These are phyloP conservation scores for Polyodon spathula DNA, from an alignment of 2,113 vertebrate species.

Conservation along the genomic window DNA sequence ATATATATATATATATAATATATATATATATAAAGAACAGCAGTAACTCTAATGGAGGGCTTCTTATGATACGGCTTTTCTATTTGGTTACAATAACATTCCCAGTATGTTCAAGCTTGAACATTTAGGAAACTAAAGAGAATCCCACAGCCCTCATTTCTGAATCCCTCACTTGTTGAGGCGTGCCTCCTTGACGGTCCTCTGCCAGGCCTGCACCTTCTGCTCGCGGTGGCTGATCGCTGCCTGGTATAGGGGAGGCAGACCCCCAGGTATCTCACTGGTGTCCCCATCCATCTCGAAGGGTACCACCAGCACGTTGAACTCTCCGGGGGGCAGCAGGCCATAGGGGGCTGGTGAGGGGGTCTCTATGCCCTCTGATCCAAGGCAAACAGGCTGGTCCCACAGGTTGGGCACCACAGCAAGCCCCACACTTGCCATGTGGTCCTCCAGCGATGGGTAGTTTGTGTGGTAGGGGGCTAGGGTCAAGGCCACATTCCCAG, in stretches of 20 bases:
- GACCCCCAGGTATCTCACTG: constrained; percentile 76
- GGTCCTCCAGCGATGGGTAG: constrained; percentile 88
- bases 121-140: no score
- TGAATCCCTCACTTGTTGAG: constrained; percentile 70
- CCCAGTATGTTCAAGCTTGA: no score
- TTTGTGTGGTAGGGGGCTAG: constrained; percentile 87
- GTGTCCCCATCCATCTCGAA: constrained; percentile 94
- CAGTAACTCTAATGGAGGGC: no score
- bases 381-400: constrained; percentile 75
- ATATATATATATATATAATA: no score
- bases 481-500: constrained; percentile 69
- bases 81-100: no score
- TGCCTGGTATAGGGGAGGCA: constrained; percentile 68
- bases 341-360: constrained; percentile 47
- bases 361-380: constrained; percentile 50
- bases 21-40: no score
- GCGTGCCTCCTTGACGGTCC: constrained; percentile 69
- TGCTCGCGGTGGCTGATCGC: constrained; percentile 61
- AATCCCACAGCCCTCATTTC: neutral
- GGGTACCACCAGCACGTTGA: constrained; percentile 74
- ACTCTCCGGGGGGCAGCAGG: constrained; percentile 66
- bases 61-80: no score
- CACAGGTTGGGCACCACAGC: constrained; percentile 86
- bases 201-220: constrained; percentile 79
- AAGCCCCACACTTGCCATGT: constrained; percentile 86